Conservation (phyloP, 2,888 invertebrate genomes). For the Neoscelio sp. region DNA sequence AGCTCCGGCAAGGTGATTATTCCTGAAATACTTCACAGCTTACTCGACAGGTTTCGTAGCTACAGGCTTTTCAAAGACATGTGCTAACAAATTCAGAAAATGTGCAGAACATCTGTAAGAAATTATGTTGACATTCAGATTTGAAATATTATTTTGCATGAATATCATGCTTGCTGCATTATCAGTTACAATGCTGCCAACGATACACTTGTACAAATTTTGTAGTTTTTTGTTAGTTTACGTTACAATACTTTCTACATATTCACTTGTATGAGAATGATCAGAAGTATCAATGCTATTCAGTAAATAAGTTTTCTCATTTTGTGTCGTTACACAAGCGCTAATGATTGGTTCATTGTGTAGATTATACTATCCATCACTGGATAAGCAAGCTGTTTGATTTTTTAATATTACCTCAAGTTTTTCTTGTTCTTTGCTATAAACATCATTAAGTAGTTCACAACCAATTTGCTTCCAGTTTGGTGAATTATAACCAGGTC, state of each 20-base stretch:
- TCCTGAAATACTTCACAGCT: too few species aligned
- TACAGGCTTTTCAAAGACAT: slow-evolving; percentile 27
- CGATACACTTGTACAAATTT: slow-evolving; percentile 23
- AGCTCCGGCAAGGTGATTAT: slow-evolving; percentile 20
- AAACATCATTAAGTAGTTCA: slow-evolving; percentile 29
- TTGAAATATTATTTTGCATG: slow-evolving; percentile 19
- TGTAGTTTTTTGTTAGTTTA: slow-evolving; percentile 28
- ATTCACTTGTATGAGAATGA: slow-evolving; percentile 32
- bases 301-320: slow-evolving; percentile 36
- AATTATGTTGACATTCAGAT: slow-evolving; percentile 18
- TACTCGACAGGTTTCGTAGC: slow-evolving; percentile 17
- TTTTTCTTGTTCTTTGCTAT: slow-evolving; percentile 26
- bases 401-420: not conserved
- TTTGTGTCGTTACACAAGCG: slow-evolving; percentile 30
- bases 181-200: slow-evolving; percentile 34
- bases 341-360: slow-evolving; percentile 48
- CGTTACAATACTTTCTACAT: not conserved
- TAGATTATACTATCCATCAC: slow-evolving; percentile 50
- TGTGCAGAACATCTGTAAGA: slow-evolving; percentile 38
- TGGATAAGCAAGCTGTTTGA: slow-evolving; percentile 23
- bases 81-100: slow-evolving; percentile 30
- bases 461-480: slow-evolving; percentile 32
- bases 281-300: slow-evolving; percentile 49
- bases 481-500: slow-evolving; percentile 49
- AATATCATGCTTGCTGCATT: slow-evolving; percentile 25